Base-by-base conservation (phyloP, 2,888 invertebrate species). In the Tetragnatha montana region DNA sequence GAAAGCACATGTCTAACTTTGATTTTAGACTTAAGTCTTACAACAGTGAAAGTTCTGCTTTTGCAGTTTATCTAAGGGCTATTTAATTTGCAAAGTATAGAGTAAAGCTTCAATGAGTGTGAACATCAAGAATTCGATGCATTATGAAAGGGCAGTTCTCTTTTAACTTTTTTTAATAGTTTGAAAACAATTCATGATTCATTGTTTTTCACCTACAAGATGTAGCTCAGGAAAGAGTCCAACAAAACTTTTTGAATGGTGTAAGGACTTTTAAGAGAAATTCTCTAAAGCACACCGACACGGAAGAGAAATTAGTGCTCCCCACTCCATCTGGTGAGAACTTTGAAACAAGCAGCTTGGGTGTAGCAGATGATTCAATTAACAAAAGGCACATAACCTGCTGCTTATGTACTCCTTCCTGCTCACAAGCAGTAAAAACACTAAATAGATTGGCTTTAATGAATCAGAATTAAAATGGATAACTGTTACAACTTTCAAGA, bases 281-380 rank as follows among this genome's bases (percentile, higher is more conserved):
- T 68, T 91, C 90, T 70, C 76, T 99, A 94, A 97, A 97, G 93
- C 97, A 97, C 93, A 97, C 97, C 10, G 96, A 96, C 92, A 98
- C 98, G 88, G 96, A 97, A 92, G 98, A 98, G 93, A 99, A 98
- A 94, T 96, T 97, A 88, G 95, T 98, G 91, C 95, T 99, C 92
- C 98, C 98, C 89, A 83, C 83, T 69, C 60, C 87, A 47, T 76
- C 78, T 87, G 91, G 91, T 91, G 91, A 91, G 91, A 90, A 78
- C 10, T 80, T 69, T 74, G 22, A 47, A 35, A 19, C 21, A 76
- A 76, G 75, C 47, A 51, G 76, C 76, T 76, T 75, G 14, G 6
- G 60, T 22, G 12, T 68, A 17, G 51, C 22, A 21, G 22, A 22
- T 8, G 6, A 76, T 35, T 22, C 8, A 12, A n/a, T 17, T 78